These are phyloP conservation scores for Batillaria attramentaria DNA, from an alignment of 1,140 invertebrate species.

Conservation along the genomic window DNA sequence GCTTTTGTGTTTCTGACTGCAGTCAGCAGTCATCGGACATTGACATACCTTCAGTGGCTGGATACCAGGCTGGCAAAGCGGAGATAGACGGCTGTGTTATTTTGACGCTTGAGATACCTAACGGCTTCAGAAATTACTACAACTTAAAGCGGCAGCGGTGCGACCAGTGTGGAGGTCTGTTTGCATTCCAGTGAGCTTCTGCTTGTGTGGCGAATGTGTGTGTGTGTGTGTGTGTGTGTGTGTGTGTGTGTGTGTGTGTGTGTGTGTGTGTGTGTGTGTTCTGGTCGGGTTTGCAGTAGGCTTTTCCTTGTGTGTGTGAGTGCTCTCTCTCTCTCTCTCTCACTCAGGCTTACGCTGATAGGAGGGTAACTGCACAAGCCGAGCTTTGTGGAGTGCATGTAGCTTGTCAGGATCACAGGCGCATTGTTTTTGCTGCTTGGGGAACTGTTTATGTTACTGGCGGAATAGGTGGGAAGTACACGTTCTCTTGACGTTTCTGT, in stretches of 20 bases:
- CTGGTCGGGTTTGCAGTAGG: no score
- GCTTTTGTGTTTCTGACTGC: no score
- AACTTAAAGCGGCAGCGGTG: not conserved
- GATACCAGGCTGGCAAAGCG: not conserved
- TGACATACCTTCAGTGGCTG: not conserved
- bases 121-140: no score
- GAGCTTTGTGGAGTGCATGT: no score
- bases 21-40: no score
- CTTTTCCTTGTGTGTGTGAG: not conserved
- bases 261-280: not conserved
- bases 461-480: no score
- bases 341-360: no score
- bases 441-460: not conserved
- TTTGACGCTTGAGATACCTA: no score
- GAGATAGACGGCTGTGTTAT: not conserved
- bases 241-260: not conserved
- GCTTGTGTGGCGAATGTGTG: slow-evolving; percentile 7
- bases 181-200: not conserved
- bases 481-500: no score
- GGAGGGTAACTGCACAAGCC: no score
- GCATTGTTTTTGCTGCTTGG: not conserved
- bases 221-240: slow-evolving; percentile 11
- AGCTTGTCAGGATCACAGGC: not conserved
- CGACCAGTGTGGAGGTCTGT: not conserved
- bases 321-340: not conserved